Conservation (phyloP, 2,797 vertebrate species). For the Odontamblyopus rebecca region DNA sequence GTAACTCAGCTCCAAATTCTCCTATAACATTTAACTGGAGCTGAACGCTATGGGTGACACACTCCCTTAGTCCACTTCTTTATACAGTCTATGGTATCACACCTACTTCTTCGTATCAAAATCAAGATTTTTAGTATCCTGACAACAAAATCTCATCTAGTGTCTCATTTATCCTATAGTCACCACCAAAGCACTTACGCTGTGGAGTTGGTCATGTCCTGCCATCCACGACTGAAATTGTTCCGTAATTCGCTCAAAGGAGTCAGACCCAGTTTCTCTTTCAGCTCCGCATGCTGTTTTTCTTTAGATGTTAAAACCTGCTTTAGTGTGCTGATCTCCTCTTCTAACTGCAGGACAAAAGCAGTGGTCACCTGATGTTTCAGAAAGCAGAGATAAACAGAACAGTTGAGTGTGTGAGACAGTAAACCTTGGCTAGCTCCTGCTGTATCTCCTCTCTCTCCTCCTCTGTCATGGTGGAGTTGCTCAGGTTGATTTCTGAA, state of each 20-base stretch:
- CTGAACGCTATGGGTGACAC: too few relatives aligned
- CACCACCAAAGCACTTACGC: slow-evolving; percentile 82
- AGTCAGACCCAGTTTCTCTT: slow-evolving; percentile 89
- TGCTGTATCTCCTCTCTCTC: slow-evolving; percentile 90
- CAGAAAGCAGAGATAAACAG: not conserved
- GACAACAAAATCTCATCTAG: too few relatives aligned
- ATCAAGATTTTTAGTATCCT: too few relatives aligned
- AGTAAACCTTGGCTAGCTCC: slow-evolving; percentile 86
- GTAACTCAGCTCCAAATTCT: too few relatives aligned
- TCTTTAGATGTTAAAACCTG: slow-evolving; percentile 96
- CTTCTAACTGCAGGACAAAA: slow-evolving; percentile 83
- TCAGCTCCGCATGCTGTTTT: slow-evolving; percentile 89
- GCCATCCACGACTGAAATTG: slow-evolving; percentile 94
- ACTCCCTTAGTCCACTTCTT: too few relatives aligned
- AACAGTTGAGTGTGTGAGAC: not conserved
- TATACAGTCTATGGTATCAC: too few relatives aligned
- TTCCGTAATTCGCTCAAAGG: slow-evolving; percentile 88
- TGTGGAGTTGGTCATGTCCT: slow-evolving; percentile 89
- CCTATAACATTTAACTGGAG: too few relatives aligned
- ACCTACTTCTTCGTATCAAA: too few relatives aligned
- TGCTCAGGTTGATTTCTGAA: slow-evolving; percentile 84
- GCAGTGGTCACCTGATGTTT: not conserved
- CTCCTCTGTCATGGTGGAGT: slow-evolving; percentile 84
- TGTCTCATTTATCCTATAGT: too few relatives aligned
- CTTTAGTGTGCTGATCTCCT: slow-evolving; percentile 92